Evolutionary conservation across 2,888 invertebrate species (phyloP), one percentile per base, ranked within the genome.

Genomic region (Oasisia sp.): DNA sequence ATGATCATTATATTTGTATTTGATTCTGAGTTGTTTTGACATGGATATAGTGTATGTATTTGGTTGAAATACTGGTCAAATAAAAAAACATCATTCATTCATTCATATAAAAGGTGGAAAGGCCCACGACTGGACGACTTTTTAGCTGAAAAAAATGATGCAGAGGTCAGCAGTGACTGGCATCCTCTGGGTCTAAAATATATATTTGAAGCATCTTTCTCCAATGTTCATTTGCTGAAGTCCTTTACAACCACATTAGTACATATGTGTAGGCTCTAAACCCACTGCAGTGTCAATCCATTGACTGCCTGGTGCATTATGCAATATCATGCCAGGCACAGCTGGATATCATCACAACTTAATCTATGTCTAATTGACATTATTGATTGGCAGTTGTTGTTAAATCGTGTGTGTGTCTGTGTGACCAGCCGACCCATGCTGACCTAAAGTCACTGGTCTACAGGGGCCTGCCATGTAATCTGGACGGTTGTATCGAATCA

Each of bases 301-400:
- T 27, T 27, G 74, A 74, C 7, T 74, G n/a, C 27, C 74, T 5
- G 27, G 74, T 14, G 74, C 74, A 74, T 74, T 74, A 74, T 27
- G 27, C 74, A 74, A 74, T 74, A 74, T 74, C 74, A 74, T 27
- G 74, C 74, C 27, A 0, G 74, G 4, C 74, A 27, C 74, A 74
- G 74, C 74, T 27, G 74, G 74, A 74, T 27, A 74, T 74, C 27
- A 74, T 74, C 27, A 74, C 27, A 7, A n/a, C 74, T 19, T 74
- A 74, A 74, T 74, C 74, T 74, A 27, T 74, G 74, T 74, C 74
- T 74, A 74, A 74, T 74, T 74, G 74, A 74, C n/a, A 74, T 74
- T 74, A 74, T 74, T 74, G 74, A 74, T n/a, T 74, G 27, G 74
- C 27, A 74, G 74, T 74, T 74, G 19, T 74, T 74, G 74, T 74